Evolutionary conservation across 2,113 vertebrate species (phyloP), one percentile per base, ranked within the genome.

Genomic region (Sander lucioperca): DNA sequence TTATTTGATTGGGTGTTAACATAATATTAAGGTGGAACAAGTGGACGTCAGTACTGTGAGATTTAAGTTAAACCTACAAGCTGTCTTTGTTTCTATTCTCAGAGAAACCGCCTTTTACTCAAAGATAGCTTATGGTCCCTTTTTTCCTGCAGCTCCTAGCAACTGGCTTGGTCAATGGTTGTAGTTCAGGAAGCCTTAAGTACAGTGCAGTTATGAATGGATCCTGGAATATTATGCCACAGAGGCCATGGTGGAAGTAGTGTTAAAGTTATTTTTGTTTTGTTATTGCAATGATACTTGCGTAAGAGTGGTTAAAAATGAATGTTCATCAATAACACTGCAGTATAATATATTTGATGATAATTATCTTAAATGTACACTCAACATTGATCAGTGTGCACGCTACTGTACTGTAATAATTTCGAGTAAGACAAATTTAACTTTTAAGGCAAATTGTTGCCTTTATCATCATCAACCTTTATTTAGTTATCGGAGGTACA

Each of bases 21-120:
- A 43, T 56, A 82, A 81, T 67, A 76, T 79, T 70, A 57, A 80
- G 48, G 47, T 84, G 71, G 85, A 87, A 79, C 85, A 83, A 75
- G 77, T 76, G 74, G 21, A 80, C 0, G n/a, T 58, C 48, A 36
- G 14, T n/a, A n/a, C 33, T 30, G 53, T 62, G 61, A 9, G n/a
- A 76, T 62, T 53, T 48, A 58, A 69, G 65, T 79, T 1, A 65
- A 79, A 75, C 27, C 47, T 45, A 25, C 13, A 39, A 54, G 66
- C 12, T 3, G 45, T 33, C 61, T 80, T 25, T 57, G 33, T 13
- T 48, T 27, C 39, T 72, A 5, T 21, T 33, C 73, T 45, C 76
- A 64, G n/a, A 73, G 62, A 69, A 69, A 54, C 51, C 84, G 67
- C 63, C n/a, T 66, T 69, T 53, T 36, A 33, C 27, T 51, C 18